These are phyloP conservation scores for Ancistrus triradiatus DNA, from an alignment of 2,113 vertebrate genomes.

Conservation along the genomic window DNA sequence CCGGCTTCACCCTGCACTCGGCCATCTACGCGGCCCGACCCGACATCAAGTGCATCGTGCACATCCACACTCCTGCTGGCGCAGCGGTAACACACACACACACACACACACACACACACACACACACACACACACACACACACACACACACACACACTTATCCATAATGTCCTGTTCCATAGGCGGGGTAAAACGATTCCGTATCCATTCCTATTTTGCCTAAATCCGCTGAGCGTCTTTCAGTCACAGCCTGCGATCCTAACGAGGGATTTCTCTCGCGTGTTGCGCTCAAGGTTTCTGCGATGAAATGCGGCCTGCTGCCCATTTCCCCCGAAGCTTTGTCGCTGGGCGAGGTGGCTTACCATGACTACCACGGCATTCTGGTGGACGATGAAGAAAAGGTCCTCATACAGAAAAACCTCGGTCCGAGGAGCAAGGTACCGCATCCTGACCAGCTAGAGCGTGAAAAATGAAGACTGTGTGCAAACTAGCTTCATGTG, in stretches of 20 bases:
- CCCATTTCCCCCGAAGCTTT: slow-evolving; percentile 93
- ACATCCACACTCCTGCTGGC: slow-evolving; percentile 88
- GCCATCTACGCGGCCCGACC: slow-evolving; percentile 87
- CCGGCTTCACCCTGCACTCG: slow-evolving; percentile 88
- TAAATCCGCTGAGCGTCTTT: no score
- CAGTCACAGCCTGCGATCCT: no score
- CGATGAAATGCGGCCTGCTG: slow-evolving; percentile 94
- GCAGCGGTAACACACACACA: slow-evolving; percentile 72
- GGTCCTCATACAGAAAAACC: slow-evolving; percentile 84
- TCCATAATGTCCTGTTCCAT: no score
- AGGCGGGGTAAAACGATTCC: no score
- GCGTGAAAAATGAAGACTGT: background rate
- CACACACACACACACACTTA: no score
- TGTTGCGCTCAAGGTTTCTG: slow-evolving; percentile 80
- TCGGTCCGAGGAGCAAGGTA: slow-evolving; percentile 95
- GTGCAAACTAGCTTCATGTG: background rate
- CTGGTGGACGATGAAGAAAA: slow-evolving; percentile 88
- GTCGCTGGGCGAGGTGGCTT: slow-evolving; percentile 86
- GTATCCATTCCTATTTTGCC: no score
- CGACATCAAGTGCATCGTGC: slow-evolving; percentile 85
- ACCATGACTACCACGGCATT: slow-evolving; percentile 96
- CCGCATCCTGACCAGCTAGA: slow-evolving; percentile 23
- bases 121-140: no score
- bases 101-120: no score
- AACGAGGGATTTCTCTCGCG: no score